These are phyloP conservation scores for Macquaria australasica DNA, from an alignment of 2,113 vertebrate genomes.

Conservation along the genomic window DNA sequence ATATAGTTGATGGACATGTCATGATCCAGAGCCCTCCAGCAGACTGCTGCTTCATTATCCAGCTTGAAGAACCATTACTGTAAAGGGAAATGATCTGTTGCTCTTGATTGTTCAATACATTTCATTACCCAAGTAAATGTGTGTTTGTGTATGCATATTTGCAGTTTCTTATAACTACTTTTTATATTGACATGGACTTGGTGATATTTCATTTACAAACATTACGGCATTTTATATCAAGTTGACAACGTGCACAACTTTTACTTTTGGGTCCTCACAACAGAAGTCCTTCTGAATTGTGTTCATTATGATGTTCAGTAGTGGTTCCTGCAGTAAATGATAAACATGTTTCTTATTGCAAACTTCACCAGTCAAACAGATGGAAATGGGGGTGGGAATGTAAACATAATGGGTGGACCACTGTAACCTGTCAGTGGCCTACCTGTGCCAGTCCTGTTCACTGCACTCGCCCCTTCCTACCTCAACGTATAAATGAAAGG, in stretches of 20 bases:
- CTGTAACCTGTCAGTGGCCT: not conserved
- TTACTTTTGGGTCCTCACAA: not conserved
- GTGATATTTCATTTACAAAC: not conserved
- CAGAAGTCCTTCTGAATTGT: not conserved
- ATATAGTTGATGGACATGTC: not conserved
- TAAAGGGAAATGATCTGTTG: not conserved
- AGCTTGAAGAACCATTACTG: not conserved
- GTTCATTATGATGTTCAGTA: not conserved
- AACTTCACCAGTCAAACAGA: not conserved
- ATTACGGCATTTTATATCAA: not conserved
- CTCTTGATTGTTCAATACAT: slow-evolving; percentile 30
- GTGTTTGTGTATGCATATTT: slow-evolving; percentile 12
- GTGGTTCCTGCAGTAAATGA: not conserved
- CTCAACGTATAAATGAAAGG: not conserved
- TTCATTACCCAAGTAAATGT: slow-evolving; percentile 39
- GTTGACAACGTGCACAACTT: not conserved
- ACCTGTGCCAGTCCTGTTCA: not conserved
- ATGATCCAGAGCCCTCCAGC: slow-evolving; percentile 3
- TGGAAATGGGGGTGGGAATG: not conserved
- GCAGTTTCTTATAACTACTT: not conserved
- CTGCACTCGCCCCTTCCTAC: not conserved
- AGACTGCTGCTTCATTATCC: not conserved
- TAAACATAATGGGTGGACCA: not conserved
- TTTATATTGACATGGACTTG: not conserved
- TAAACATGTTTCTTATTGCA: not conserved